Evolutionary conservation across 2,888 invertebrate genomes (phyloP), one percentile per base, ranked within the genome.

Genomic region (Pandemis heparana): DNA sequence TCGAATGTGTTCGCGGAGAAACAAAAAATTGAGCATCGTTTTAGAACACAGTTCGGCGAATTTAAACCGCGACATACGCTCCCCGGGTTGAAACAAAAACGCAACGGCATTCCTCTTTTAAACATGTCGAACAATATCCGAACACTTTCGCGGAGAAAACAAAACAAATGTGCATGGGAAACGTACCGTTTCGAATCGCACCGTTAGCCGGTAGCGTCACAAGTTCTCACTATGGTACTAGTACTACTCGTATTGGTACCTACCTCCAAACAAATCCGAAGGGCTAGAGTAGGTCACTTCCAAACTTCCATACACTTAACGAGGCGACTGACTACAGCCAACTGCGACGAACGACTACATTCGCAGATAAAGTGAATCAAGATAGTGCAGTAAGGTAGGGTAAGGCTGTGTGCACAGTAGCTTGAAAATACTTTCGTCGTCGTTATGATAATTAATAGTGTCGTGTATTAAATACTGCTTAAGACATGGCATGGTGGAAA

Each of bases 321-420:
- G 68, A 73, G 56, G 79, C 92, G 88, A 88, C 89, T 86, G 90
- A 68, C 87, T 80, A 82, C 84, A 82, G 83, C 85, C 86, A 82
- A 80, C 83, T 84, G 85, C 85, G 84, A 81, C 79, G 80, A 83
- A 77, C 83, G 83, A 92, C 92, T 92, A 83, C 82, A 85, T 83
- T 85, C 82, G 82, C 82, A 90, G 92, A 92, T 92, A 92, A 56
- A 91, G 83, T 88, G 86, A 89, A 87, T 90, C 92, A 82, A 92
- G 92, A 92, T 92, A 92, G 85, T 89, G 87, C 87, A 85, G 72
- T 90, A 89, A 90, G 89, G 83, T 80, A 80, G 77, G 74, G 82
- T 84, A 81, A 82, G 82, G 85, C 79, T 76, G 79, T 68, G 82
- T 76, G 77, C 82, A 84, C 86, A 65, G 38, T 38, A 38, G 65